Evolutionary conservation across 2,113 vertebrate genomes (phyloP).

Genomic region (Daboia siamensis): DNA sequence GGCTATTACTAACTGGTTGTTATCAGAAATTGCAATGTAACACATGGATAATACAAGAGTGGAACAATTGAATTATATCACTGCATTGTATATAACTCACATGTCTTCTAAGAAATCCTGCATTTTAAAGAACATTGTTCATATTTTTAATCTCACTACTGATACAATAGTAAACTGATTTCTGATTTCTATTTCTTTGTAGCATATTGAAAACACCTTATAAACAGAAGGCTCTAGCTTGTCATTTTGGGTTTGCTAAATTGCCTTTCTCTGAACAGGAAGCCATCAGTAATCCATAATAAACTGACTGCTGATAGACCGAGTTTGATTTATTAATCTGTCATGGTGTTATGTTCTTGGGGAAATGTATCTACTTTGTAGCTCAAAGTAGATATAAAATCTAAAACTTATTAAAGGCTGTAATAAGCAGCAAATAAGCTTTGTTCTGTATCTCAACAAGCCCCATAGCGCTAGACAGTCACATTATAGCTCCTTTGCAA

Average conservation of each 20-base stretch:
- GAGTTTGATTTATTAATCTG: not conserved
- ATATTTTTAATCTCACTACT: not conserved
- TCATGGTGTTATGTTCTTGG: conserved; percentile 2
- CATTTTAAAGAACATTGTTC: not conserved
- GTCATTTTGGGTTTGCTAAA: not conserved
- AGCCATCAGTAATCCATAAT: not conserved
- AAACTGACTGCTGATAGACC: not conserved
- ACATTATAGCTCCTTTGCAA: rapidly evolving
- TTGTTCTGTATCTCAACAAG: not conserved
- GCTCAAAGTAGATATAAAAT: not conserved
- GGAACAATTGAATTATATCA: not conserved
- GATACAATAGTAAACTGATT: not conserved
- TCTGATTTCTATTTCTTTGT: conserved; percentile 4
- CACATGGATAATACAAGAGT: not conserved
- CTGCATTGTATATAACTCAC: not conserved
- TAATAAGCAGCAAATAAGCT: not conserved
- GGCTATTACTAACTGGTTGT: not conserved
- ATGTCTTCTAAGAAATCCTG: rapidly evolving
- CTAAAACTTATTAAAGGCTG: not conserved
- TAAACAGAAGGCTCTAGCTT: not conserved
- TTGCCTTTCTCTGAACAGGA: not conserved
- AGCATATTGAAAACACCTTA: not conserved
- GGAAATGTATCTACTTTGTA: conserved; percentile 3
- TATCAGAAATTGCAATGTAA: not conserved
- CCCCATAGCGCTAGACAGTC: not conserved